Conservation (phyloP, 2,113 vertebrate genomes). For the human region GRCh38 chr2:21451001-21451500, state of each 20-base stretch:
- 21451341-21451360: not conserved
- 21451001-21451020: conserved; percentile 37
- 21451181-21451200: conserved; percentile 14
- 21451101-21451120: conserved; percentile 36
- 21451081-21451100: conserved; percentile 45
- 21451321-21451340: conserved; percentile 8
- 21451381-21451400: not conserved
- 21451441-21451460: not conserved
- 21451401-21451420: not conserved
- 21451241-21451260: not conserved
- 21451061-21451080: conserved; percentile 59
- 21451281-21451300: not conserved
- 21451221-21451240: not conserved
- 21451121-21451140: conserved; percentile 44
- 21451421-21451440: not conserved
- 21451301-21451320: conserved; percentile 17
- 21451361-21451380: not conserved
- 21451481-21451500: conserved; percentile 27
- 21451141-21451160: conserved; percentile 53
- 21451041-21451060: conserved; percentile 11
- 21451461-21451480: conserved; percentile 41
- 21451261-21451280: not conserved
- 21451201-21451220: conserved; percentile 1
- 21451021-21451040: conserved; percentile 3
- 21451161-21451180: conserved; percentile 29